Percentiles rank a stretch among this genome's conserved stretches.
These are phyloP conservation scores for Chiroxiphia lanceolata DNA, from an alignment of 2,797 vertebrate genomes.

Conservation along the genomic window DNA sequence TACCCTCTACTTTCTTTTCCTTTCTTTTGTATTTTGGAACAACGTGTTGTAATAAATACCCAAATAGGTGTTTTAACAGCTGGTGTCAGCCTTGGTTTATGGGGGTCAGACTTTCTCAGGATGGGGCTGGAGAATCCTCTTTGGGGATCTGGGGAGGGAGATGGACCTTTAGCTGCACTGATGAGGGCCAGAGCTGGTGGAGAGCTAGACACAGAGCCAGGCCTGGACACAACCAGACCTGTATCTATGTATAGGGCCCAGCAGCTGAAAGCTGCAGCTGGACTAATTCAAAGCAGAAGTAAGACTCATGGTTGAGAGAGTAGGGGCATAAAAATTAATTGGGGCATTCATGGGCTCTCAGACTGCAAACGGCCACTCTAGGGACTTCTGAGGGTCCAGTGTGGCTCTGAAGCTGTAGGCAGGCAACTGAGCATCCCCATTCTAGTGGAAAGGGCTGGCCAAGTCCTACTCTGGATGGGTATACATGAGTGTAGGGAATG, in stretches of 20 bases:
- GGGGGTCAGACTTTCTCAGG: background rate
- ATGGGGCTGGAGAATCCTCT: background rate
- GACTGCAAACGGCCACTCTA: background rate
- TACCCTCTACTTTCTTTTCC: constrained; percentile 67
- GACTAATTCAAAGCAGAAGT: background rate
- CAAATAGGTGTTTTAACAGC: constrained; percentile 74
- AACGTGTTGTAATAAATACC: constrained; percentile 82
- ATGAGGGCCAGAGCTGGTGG: background rate
- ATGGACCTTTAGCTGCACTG: background rate
- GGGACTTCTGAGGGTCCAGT: background rate
- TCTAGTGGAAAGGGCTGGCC: background rate
- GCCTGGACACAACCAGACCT: background rate
- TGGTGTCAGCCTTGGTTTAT: constrained; percentile 66
- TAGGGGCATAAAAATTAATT: background rate
- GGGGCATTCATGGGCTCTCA: background rate
- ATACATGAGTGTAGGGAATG: background rate
- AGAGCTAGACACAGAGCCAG: background rate
- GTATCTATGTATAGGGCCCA: background rate
- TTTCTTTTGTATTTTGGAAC: constrained; percentile 81
- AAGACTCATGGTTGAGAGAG: background rate
- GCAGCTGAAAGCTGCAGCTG: background rate
- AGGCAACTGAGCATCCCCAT: background rate
- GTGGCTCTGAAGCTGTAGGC: background rate
- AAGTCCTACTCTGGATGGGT: background rate
- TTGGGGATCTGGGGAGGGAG: background rate